Conservation (phyloP, 2,113 vertebrate genomes). For the Pungitius pungitius region DNA sequence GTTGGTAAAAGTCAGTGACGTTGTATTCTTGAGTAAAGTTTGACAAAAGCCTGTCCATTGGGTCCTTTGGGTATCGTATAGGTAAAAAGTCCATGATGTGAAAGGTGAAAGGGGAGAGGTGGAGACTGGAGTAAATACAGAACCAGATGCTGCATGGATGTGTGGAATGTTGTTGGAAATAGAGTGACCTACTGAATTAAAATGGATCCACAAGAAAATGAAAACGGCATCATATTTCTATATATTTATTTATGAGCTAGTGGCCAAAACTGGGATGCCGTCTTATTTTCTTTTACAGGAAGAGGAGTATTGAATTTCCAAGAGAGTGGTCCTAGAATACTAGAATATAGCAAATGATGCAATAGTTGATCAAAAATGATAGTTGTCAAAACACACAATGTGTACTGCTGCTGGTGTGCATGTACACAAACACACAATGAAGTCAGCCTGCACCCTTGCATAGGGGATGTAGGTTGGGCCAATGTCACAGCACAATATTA, state of each 20-base stretch:
- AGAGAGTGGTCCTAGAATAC: neutral
- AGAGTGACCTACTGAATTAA: constrained; percentile 10
- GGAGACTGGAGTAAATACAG: constrained; percentile 31
- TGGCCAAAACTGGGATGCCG: neutral
- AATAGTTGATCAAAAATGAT: neutral
- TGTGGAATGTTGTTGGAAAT: constrained; percentile 42
- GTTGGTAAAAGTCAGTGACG: neutral
- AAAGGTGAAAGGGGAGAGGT: constrained; percentile 48
- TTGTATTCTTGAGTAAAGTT: neutral
- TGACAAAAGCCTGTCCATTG: neutral
- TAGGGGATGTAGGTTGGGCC: constrained; percentile 54
- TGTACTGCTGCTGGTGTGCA: neutral
- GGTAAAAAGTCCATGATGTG: constrained; percentile 2
- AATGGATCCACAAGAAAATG: constrained; percentile 1
- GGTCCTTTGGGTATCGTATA: neutral
- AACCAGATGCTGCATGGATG: constrained; percentile 48
- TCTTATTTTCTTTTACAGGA: neutral
- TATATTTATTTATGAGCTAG: neutral
- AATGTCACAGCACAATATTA: constrained; percentile 44
- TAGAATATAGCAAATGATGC: neutral
- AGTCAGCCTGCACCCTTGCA: constrained; percentile 28
- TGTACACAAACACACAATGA: constrained; percentile 1
- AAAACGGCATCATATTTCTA: neutral
- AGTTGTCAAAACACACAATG: neutral
- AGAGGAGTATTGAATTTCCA: neutral